phyloP scores from a whole-genome alignment of 2,113 vertebrate genomes.

The Pluvialis apricaria region DNA sequence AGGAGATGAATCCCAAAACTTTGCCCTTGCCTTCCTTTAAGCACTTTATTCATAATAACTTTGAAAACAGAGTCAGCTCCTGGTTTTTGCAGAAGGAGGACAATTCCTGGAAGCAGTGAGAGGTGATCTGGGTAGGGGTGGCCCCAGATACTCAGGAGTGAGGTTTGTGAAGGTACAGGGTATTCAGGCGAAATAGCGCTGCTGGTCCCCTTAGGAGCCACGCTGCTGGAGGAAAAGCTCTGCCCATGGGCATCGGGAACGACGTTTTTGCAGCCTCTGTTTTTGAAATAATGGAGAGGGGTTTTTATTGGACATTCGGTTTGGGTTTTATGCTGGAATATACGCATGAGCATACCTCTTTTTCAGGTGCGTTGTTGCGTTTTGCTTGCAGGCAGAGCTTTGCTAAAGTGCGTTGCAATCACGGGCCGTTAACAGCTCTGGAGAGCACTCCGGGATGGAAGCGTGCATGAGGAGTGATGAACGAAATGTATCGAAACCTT shows the following conservation, averaged over 20 bases:
- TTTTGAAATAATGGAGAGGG: neutral
- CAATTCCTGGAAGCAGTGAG: neutral
- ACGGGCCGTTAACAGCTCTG: rapidly evolving
- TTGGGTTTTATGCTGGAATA: neutral
- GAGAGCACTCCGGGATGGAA: neutral
- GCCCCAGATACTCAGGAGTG: neutral
- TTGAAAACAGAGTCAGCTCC: neutral
- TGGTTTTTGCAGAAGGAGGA: neutral
- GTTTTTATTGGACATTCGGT: rapidly evolving
- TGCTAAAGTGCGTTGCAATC: neutral
- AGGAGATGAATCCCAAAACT: neutral
- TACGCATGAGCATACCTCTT: rapidly evolving
- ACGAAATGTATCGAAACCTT: neutral
- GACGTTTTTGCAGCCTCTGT: neutral
- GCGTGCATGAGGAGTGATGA: neutral
- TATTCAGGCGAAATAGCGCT: neutral
- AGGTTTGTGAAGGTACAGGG: rapidly evolving
- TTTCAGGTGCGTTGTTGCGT: rapidly evolving
- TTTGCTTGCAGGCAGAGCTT: neutral
- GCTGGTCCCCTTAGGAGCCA: neutral
- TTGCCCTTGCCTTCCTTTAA: neutral
- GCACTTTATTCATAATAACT: neutral
- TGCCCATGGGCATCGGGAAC: rapidly evolving
- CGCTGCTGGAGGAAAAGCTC: neutral
- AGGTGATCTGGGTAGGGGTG: neutral